Evolutionary conservation across 2,797 vertebrate genomes (phyloP).

Genomic region (Hemibagrus guttatus): DNA sequence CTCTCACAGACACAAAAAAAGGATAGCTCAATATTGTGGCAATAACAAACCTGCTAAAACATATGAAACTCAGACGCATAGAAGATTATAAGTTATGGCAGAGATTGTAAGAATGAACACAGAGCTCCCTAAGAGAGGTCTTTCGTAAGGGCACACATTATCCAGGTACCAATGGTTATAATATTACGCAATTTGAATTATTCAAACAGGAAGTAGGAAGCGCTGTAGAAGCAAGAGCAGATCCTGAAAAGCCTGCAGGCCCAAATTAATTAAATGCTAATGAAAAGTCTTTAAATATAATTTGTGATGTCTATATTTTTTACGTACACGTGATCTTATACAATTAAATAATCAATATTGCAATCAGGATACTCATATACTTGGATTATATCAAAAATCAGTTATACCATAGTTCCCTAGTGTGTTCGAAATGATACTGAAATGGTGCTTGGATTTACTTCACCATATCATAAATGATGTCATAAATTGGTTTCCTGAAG

Average conservation of each 20-base stretch:
- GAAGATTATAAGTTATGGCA: conserved; percentile 11
- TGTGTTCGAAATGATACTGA: not conserved
- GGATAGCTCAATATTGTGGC: not conserved
- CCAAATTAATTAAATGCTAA: conserved; percentile 4
- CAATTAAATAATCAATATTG: not conserved
- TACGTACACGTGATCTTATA: not conserved
- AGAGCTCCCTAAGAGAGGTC: not conserved
- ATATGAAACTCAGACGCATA: not conserved
- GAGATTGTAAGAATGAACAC: not conserved
- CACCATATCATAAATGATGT: conserved; percentile 15
- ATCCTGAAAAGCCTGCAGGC: conserved; percentile 1
- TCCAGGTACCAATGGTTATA: not conserved
- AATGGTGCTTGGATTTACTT: not conserved
- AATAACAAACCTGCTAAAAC: conserved; percentile 9
- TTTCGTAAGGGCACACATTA: not conserved
- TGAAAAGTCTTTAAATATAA: not conserved
- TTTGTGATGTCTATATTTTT: not conserved
- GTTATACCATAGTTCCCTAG: not conserved
- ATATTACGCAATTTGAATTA: not conserved
- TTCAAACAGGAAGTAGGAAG: conserved; percentile 20
- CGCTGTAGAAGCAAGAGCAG: not conserved
- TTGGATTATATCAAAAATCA: not conserved
- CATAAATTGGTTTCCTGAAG: conserved; percentile 12
- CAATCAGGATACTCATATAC: not conserved
- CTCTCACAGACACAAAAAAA: not conserved